phyloP scores from a whole-genome alignment of 2,113 vertebrate species.

The Gavia stellata region DNA sequence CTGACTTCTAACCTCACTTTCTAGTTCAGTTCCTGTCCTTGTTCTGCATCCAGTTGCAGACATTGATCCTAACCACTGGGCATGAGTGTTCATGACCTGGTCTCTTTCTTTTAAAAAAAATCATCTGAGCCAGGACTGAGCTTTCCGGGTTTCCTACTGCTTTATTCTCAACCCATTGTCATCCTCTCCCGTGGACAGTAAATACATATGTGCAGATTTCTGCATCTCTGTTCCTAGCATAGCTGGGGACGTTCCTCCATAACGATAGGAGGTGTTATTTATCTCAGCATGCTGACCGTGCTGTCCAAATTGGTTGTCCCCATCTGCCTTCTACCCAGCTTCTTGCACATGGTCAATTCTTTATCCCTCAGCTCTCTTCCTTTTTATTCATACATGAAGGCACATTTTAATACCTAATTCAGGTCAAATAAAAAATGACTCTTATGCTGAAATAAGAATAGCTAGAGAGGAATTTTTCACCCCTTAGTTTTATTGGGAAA shows the following conservation, averaged over 20 bases:
- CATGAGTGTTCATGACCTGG: neutral
- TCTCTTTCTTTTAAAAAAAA: neutral
- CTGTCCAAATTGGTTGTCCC: neutral
- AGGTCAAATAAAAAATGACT: neutral
- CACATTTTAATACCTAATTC: neutral
- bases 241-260: neutral
- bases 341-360: neutral
- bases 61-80: neutral
- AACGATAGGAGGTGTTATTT: neutral
- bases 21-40: neutral
- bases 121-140: neutral
- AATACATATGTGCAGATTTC: neutral
- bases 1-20: neutral
- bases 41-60: neutral
- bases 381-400: neutral
- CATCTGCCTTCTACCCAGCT: neutral
- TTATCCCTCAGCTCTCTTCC: neutral
- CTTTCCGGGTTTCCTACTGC: neutral
- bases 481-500: neutral
- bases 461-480: neutral
- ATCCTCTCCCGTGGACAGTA: neutral
- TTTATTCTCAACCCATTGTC: neutral
- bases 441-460: neutral
- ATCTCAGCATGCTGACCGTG: accelerated
- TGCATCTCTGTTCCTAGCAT: neutral